Evolutionary conservation across 2,113 vertebrate species (phyloP), one percentile per base, ranked within the genome.

Genomic region (Notothenia coriiceps): DNA sequence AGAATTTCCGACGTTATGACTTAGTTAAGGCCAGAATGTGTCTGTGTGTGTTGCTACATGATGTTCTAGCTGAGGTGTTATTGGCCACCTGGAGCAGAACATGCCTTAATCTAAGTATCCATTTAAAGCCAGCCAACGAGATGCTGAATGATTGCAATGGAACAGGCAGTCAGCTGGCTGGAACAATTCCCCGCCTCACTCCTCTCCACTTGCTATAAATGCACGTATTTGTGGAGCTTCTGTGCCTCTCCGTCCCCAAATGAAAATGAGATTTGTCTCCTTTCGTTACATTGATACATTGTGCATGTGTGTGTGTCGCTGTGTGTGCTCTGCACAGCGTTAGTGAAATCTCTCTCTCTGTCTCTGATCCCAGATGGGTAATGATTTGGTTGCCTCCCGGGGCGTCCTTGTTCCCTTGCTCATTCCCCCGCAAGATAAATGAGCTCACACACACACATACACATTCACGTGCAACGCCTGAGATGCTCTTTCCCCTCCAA

Each of bases 201-300:
- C 85, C 74, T 70, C 86, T 71, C 72, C 20, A 47, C 79, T 77
- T 44, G 55, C 88, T 83, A 73, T 89, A 94, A 93, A 93, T 86
- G 89, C 86, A 72, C 74, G 88, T 77, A 80, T 93, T 93, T 91
- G 82, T 83, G 72, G 90, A 82, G 87, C 86, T 88, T 82, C 84
- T 83, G 84, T 84, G 86, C 70, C 82, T 74, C 78, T 90, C 88
- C 55, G 70, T 94, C 85, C 88, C 88, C 89, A 93, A 94, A 95
- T 94, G 93, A 94, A 95, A 94, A 95, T 94, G 93, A 95, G 94
- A 93, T 94, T 95, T 95, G 94, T 95, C 94, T 93, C 79, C 89
- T 95, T 95, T 95, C 76, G 93, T 94, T 95, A 94, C 88, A 92
- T 88, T 94, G 94, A 94, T 92, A 89, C 92, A 91, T 93, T 87